These are phyloP conservation scores for Globodera rostochiensis DNA, from an alignment of 1,140 invertebrate genomes.

Conservation along the genomic window DNA sequence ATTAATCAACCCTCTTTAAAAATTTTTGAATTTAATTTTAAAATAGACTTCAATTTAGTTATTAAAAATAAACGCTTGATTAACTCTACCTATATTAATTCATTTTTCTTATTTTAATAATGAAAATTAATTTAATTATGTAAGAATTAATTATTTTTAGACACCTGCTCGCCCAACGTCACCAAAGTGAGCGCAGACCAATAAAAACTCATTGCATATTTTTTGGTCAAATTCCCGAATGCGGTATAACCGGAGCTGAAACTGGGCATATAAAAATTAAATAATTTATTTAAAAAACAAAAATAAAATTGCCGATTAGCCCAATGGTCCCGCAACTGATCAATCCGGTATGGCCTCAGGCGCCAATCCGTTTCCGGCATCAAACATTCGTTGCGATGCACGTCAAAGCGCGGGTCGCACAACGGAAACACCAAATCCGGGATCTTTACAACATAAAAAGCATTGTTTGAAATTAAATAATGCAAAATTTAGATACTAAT, in stretches of 20 bases:
- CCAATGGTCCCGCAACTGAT: slow-evolving; percentile 23
- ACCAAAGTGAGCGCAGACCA: slow-evolving; percentile 92
- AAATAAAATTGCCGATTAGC: not conserved
- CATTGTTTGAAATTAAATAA: not conserved
- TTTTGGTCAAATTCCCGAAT: slow-evolving; percentile 52
- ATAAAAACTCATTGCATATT: slow-evolving; percentile 80
- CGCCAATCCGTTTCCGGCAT: slow-evolving; percentile 25
- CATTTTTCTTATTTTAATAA: too few species aligned
- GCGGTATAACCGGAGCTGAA: slow-evolving; percentile 38
- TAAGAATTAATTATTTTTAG: too few species aligned
- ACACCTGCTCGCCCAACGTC: slow-evolving; percentile 76
- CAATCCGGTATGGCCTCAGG: not conserved
- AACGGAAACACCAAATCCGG: slow-evolving; percentile 42
- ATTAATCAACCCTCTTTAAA: not conserved
- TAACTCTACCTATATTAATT: too few species aligned
- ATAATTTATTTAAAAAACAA: not conserved
- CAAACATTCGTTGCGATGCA: slow-evolving; percentile 20
- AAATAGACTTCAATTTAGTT: too few species aligned
- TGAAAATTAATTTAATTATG: too few species aligned
- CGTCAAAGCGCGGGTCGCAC: slow-evolving; percentile 45
- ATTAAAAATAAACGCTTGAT: too few species aligned
- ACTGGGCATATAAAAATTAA: not conserved
- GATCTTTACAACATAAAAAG: slow-evolving; percentile 19
- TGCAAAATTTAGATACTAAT: slow-evolving; percentile 8
- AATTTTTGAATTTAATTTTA: not conserved